Conservation (phyloP, 1,140 invertebrate species). For the Lasioglossum albipes region DNA sequence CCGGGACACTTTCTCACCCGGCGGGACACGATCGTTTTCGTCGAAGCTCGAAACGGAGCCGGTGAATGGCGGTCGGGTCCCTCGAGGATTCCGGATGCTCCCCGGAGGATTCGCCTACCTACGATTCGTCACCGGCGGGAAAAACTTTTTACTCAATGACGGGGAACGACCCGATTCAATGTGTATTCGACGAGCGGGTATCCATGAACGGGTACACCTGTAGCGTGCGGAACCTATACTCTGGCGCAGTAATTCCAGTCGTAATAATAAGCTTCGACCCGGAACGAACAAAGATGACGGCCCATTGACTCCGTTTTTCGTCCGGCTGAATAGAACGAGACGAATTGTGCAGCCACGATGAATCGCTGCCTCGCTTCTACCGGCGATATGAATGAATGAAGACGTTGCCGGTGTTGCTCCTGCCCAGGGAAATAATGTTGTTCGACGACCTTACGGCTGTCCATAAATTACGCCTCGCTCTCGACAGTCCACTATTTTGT, state of each 20-base stretch:
- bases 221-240: constrained; percentile 1
- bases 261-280: constrained; percentile 46
- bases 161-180: constrained; percentile 11
- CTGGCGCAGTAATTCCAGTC: constrained; percentile 38
- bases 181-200: neutral
- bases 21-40: neutral
- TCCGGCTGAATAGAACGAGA: constrained; percentile 36
- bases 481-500: neutral
- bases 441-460: constrained; percentile 25
- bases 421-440: constrained; percentile 38
- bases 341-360: constrained; percentile 53
- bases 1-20: constrained; percentile 23
- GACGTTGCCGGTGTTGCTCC: constrained; percentile 15
- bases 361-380: constrained; percentile 29
- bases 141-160: constrained; percentile 43
- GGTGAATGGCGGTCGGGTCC: constrained; percentile 21
- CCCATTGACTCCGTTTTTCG: constrained; percentile 56
- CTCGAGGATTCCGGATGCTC: constrained; percentile 8
- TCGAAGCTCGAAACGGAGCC: neutral
- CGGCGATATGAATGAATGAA: constrained; percentile 48
- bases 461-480: constrained; percentile 35
- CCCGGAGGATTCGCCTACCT: constrained; percentile 21
- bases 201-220: constrained; percentile 55
- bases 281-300: constrained; percentile 46
- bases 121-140: constrained; percentile 53